Percentiles rank a stretch among this genome's conserved stretches.
Conservation (phyloP, 2,888 invertebrate species). For the Resseliella maxima region DNA sequence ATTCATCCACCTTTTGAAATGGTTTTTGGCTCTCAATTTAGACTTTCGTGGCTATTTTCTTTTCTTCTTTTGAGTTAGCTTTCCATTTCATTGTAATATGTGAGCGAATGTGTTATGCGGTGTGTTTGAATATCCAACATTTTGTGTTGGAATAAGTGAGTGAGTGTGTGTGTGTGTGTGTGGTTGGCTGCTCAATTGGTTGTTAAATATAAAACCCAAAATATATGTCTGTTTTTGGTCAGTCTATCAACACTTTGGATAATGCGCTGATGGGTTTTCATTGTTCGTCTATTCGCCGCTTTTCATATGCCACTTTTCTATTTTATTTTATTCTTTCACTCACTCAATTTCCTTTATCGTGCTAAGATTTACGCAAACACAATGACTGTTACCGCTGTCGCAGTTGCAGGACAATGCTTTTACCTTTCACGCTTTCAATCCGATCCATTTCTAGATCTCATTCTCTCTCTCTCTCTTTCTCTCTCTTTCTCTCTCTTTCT, state of each 20-base stretch:
- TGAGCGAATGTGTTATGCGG: not conserved
- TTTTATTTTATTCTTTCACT: not conserved
- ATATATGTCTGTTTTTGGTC: constrained; percentile 43
- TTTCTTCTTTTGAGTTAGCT: not conserved
- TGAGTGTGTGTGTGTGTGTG: not conserved
- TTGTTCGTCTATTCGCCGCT: not conserved
- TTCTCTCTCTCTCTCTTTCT: too few species aligned
- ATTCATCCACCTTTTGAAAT: constrained; percentile 15
- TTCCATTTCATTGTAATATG: too few species aligned
- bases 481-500: too few species aligned
- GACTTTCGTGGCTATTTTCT: not conserved
- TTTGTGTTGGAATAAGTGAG: not conserved
- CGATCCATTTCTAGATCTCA: constrained; percentile 15
- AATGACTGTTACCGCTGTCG: not conserved
- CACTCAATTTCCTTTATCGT: not conserved
- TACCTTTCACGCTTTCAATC: constrained; percentile 26
- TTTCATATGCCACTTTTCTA: constrained; percentile 26
- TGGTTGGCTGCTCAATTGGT: constrained; percentile 31
- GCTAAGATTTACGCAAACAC: constrained; percentile 51
- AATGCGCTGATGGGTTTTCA: constrained; percentile 42
- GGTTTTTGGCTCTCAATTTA: not conserved
- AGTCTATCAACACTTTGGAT: not conserved
- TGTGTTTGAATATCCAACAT: not conserved
- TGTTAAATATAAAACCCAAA: constrained; percentile 35
- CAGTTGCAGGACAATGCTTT: constrained; percentile 22